Conservation (phyloP, 2,113 vertebrate genomes). For the Rhinogobius similis region DNA sequence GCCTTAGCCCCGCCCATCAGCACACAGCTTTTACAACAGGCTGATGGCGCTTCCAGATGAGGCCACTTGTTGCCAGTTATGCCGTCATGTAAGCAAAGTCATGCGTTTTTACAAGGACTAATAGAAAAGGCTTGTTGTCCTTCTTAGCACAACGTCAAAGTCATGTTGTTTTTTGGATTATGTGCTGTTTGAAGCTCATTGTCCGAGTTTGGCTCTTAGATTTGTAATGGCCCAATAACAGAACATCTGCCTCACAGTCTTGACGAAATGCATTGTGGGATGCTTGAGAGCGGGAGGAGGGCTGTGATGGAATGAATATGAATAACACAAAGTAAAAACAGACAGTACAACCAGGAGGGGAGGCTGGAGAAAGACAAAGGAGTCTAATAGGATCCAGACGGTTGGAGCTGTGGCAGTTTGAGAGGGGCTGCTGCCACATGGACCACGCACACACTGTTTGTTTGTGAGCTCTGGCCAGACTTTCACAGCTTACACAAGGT, state of each 20-base stretch:
- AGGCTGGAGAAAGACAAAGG: conserved; percentile 58
- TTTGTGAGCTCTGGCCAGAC: conserved; percentile 6
- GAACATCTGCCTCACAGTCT: conserved; percentile 72
- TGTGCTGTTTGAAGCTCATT: conserved; percentile 6
- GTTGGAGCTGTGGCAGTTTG: conserved; percentile 50
- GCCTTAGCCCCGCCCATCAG: conserved; percentile 39
- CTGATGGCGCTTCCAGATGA: conserved; percentile 68
- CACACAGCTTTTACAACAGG: conserved; percentile 55
- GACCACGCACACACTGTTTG: conserved; percentile 20
- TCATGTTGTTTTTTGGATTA: conserved; percentile 14
- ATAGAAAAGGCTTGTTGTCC: conserved; percentile 32
- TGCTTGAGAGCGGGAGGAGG: conserved; percentile 28
- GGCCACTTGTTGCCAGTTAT: conserved; percentile 54
- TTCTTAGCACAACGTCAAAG: conserved; percentile 20
- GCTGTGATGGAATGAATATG: conserved; percentile 66
- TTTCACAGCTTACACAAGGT: conserved; percentile 38
- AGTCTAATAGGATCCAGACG: conserved; percentile 64
- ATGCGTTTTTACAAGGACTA: conserved; percentile 32
- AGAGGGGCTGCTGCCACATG: conserved; percentile 48
- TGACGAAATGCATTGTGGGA: conserved; percentile 67
- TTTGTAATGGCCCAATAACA: conserved; percentile 22
- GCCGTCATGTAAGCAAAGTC: conserved; percentile 45
- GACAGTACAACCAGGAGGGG: conserved; percentile 55
- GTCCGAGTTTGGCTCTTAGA: conserved; percentile 19
- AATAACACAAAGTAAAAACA: conserved; percentile 70